phyloP scores from a whole-genome alignment of 2,888 invertebrate genomes.

The Melieria crassipennis region DNA sequence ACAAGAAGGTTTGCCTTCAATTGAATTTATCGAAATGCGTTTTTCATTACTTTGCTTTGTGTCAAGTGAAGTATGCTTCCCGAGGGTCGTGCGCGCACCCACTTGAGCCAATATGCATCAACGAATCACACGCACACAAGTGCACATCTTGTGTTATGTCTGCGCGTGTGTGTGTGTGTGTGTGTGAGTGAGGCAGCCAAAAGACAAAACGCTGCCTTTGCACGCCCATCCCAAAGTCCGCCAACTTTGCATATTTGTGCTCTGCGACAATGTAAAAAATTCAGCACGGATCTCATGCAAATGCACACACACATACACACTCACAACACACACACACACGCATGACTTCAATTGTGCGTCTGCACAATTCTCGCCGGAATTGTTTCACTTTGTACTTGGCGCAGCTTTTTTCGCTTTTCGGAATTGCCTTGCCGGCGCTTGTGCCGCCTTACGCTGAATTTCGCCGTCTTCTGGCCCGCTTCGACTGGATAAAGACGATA shows the following conservation, averaged over 20 bases:
- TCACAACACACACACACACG: neutral
- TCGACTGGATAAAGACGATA: neutral
- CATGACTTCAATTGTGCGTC: neutral
- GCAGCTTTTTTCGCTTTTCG: neutral
- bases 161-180: neutral
- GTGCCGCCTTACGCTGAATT: too few species aligned
- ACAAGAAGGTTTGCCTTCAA: slow-evolving; percentile 34
- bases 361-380: neutral
- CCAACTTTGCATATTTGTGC: too few species aligned
- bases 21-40: slow-evolving; percentile 47
- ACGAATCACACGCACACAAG: neutral
- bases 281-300: too few species aligned
- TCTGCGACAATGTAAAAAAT: too few species aligned
- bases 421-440: neutral
- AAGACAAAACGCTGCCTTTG: too few species aligned
- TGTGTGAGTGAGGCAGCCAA: too few species aligned
- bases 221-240: too few species aligned
- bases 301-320: too few species aligned
- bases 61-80: slow-evolving; percentile 8
- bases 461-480: too few species aligned
- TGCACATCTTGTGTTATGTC: neutral
- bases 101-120: neutral
- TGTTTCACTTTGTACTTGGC: neutral
- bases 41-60: slow-evolving; percentile 36
- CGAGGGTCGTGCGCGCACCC: neutral